These are phyloP conservation scores for Vireo altiloquus DNA, from an alignment of 2,113 vertebrate genomes.

Conservation along the genomic window DNA sequence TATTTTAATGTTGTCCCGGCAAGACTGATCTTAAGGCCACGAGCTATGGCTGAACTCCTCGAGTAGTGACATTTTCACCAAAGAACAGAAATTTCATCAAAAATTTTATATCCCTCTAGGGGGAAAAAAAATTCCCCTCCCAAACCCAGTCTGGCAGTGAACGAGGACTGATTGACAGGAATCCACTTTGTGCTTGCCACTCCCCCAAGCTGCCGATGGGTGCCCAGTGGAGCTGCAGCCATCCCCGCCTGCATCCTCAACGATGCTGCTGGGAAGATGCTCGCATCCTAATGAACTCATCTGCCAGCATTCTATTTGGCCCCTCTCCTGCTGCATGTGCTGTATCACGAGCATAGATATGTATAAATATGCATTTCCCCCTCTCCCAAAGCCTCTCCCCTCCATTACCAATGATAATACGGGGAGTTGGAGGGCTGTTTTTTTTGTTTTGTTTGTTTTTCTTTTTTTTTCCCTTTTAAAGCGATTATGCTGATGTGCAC, in stretches of 20 bases:
- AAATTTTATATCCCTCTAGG: neutral
- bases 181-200: neutral
- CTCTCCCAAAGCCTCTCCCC: neutral
- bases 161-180: accelerated
- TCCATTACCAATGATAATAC: neutral
- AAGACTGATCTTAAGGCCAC: neutral
- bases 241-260: neutral
- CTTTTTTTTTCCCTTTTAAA: neutral
- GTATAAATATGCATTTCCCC: neutral
- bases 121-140: neutral
- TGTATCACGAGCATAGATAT: neutral
- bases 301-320: neutral
- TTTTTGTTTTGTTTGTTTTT: neutral
- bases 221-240: neutral
- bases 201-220: neutral
- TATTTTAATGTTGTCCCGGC: neutral
- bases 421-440: neutral
- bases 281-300: neutral
- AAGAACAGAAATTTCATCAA: neutral
- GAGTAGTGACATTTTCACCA: neutral
- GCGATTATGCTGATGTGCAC: neutral
- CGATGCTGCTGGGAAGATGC: neutral
- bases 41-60: neutral
- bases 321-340: neutral
- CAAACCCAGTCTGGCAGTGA: neutral